A percentile compares a stretch with the other conserved stretches of the same genome.
Conservation (phyloP, 1,140 invertebrate species). For the Drosophila chauvacae region DNA sequence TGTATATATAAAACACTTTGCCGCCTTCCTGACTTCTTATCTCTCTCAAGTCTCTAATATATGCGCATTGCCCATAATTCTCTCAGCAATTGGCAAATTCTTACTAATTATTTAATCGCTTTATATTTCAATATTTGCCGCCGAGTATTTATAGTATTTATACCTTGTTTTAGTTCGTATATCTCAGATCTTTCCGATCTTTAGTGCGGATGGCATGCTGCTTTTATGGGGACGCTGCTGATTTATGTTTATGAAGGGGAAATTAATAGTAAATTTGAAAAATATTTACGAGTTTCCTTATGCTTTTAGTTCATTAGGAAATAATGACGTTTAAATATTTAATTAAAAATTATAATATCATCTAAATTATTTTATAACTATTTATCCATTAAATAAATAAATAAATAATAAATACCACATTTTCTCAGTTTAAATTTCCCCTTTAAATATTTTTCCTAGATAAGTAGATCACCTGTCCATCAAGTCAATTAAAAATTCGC, state of each 20-base stretch:
- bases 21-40: conserved; percentile 79
- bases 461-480: conserved; percentile 31
- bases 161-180: conserved; percentile 57
- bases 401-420: too few relatives aligned
- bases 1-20: conserved; percentile 45
- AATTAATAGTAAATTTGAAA: background rate
- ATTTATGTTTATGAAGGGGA: background rate
- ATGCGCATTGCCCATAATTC: conserved; percentile 40
- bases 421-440: background rate
- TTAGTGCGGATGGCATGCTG: conserved; percentile 22
- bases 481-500: conserved; percentile 28
- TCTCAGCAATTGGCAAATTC: conserved; percentile 72
- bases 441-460: background rate
- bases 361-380: too few relatives aligned
- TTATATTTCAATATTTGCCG: conserved; percentile 42
- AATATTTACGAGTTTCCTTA: background rate
- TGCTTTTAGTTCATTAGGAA: background rate
- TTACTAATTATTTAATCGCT: conserved; percentile 75
- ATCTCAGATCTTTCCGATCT: conserved; percentile 45
- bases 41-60: conserved; percentile 45
- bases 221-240: conserved; percentile 11
- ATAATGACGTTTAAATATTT: background rate
- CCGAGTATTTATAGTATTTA: conserved; percentile 33
- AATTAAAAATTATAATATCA: background rate
- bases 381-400: too few relatives aligned